Evolutionary conservation across 2,113 vertebrate species (phyloP).

Genomic region (Passerina amoena): DNA sequence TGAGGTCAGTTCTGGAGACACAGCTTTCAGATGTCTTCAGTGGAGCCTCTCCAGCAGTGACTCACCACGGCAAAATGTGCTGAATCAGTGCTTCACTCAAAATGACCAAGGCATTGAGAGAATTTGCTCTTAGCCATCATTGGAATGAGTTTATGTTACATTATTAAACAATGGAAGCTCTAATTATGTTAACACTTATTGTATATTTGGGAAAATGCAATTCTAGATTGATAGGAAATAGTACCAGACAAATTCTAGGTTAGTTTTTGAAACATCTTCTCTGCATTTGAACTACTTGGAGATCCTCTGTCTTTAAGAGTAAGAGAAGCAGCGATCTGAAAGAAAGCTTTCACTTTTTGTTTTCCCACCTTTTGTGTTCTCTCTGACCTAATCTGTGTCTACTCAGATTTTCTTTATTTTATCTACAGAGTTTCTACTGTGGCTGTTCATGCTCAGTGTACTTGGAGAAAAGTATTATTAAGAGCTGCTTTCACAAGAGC

Average conservation of each 20-base stretch:
- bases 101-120: background rate
- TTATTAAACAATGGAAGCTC: background rate
- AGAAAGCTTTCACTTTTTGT: background rate
- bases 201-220: background rate
- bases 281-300: background rate
- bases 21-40: slow-evolving; percentile 13
- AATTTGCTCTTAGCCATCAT: background rate
- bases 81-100: background rate
- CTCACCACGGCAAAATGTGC: background rate
- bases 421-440: background rate
- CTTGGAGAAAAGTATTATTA: background rate
- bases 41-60: slow-evolving; percentile 13
- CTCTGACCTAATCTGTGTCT: background rate
- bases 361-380: background rate
- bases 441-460: background rate
- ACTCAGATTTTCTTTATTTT: background rate
- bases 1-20: background rate
- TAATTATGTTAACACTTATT: background rate
- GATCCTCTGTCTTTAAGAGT: background rate
- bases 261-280: background rate
- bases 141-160: background rate
- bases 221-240: background rate
- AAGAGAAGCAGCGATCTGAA: background rate
- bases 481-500: background rate
- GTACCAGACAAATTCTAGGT: background rate